Evolutionary conservation across 2,113 vertebrate genomes (phyloP).

Genomic region (Eidolon helvum): DNA sequence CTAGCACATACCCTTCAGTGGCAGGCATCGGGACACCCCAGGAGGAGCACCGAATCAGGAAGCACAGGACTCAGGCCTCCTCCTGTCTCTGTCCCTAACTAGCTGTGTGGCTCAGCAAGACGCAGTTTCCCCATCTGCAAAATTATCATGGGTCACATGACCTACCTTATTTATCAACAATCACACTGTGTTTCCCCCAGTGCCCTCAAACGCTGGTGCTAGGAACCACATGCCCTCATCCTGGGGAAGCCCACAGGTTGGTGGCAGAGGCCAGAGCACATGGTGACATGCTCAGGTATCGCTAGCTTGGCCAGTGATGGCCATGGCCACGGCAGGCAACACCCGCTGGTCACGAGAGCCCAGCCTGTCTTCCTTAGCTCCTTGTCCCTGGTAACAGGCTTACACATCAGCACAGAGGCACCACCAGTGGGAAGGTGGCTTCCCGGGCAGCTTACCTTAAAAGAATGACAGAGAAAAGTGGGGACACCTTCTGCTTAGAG

Average conservation of each 20-base stretch:
- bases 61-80: neutral
- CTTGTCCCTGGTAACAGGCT: neutral
- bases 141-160: neutral
- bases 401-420: neutral
- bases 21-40: neutral
- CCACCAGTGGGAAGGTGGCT: neutral
- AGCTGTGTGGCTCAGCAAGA: neutral
- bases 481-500: neutral
- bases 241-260: neutral
- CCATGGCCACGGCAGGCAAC: neutral
- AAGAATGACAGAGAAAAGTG: neutral
- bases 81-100: neutral
- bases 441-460: neutral
- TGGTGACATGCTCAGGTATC: neutral
- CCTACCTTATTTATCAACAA: neutral
- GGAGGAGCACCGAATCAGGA: neutral
- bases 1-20: fast-evolving
- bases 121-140: neutral
- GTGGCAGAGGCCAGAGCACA: neutral
- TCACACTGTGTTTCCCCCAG: neutral
- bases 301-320: neutral
- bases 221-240: no score
- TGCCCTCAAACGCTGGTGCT: neutral
- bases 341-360: neutral
- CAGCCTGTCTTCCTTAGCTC: neutral